phyloP scores from a whole-genome alignment of 2,797 vertebrate genomes.

The Sebastes taczanowskii region DNA sequence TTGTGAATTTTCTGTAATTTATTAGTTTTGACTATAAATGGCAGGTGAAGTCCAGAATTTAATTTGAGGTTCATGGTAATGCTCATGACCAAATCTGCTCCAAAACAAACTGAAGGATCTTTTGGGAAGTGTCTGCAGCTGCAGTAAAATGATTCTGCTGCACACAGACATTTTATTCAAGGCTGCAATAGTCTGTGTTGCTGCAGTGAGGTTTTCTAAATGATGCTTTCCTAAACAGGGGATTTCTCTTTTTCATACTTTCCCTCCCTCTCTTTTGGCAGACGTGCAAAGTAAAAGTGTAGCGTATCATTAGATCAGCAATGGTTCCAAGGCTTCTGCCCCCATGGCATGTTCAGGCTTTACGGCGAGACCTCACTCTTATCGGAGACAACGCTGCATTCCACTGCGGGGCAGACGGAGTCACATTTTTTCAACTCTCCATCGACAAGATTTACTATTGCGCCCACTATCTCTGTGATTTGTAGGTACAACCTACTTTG shows the following conservation, averaged over 20 bases:
- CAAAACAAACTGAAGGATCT: conserved; percentile 32
- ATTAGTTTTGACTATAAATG: conserved; percentile 66
- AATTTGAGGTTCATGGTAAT: not conserved
- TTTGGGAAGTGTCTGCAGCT: conserved; percentile 9
- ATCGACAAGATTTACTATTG: conserved; percentile 61
- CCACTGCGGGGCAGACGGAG: conserved; percentile 55
- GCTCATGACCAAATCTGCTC: conserved; percentile 10
- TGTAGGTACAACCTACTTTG: conserved; percentile 55
- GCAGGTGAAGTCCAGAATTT: conserved; percentile 25
- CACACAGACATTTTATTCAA: not conserved
- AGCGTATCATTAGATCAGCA: conserved; percentile 67
- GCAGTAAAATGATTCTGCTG: not conserved
- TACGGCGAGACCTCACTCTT: conserved; percentile 49
- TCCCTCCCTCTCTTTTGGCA: conserved; percentile 37
- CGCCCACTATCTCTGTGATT: conserved; percentile 62
- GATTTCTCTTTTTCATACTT: conserved; percentile 16
- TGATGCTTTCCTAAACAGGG: conserved; percentile 23
- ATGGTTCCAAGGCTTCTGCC: conserved; percentile 52
- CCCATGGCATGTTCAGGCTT: conserved; percentile 60
- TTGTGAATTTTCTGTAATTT: conserved; percentile 43
- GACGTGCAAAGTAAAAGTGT: conserved; percentile 49
- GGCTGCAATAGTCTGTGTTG: not conserved
- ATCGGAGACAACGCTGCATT: conserved; percentile 69
- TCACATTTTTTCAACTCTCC: conserved; percentile 56
- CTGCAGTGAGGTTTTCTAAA: conserved; percentile 4